Base-by-base conservation (phyloP, 2,888 invertebrate genomes). In the Metacarcinus magister region DNA sequence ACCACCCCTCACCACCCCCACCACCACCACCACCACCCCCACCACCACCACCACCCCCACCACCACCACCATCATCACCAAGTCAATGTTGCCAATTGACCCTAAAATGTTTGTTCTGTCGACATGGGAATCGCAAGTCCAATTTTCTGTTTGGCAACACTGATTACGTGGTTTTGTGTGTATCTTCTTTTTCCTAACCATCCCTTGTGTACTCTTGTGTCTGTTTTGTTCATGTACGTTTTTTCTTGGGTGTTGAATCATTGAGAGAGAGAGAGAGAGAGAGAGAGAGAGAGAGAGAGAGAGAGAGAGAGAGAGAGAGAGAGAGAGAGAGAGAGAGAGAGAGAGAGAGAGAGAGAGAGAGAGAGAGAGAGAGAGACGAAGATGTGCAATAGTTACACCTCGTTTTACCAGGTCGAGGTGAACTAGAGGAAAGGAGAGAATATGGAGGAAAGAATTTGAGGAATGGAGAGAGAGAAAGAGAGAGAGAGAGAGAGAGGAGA, bases 221-320 rank as follows among this genome's bases (percentile, higher is more conserved):
- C 13, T 54, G 54, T 54, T 10, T 10, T 54, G 54, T 54, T 10
- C 16, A 16, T 54, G 54, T 54, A 16, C 16, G 54, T 54, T 10
- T 23, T 0, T 19, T 2, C 5, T 2, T 23, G 60, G 19, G 19
- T 67, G 67, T 5, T 13, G 60, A 60, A 16, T 13, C 13, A 60
- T 7, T 13, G 60, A 60, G 60, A 60, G 60, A 60, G 46, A 46
- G 46, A 46, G 46, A 46, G 46, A 46, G 46, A 46, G 46, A 46
- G 46, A 54, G 8, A 7, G 54, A 54, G 2, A 54, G 3, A 54
- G 8, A 54, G 8, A 4, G 8, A 54, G 54, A 2, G 54, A 54
- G 92, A 92, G 46, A 44, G 67, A 67, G 67, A 67, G 67, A 67
- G 67, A 67, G 67, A 67, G 67, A 67, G 67, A 67, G 67, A 67